Base-by-base conservation (phyloP, 2,797 vertebrate species). In the Phataginus tetradactyla region DNA sequence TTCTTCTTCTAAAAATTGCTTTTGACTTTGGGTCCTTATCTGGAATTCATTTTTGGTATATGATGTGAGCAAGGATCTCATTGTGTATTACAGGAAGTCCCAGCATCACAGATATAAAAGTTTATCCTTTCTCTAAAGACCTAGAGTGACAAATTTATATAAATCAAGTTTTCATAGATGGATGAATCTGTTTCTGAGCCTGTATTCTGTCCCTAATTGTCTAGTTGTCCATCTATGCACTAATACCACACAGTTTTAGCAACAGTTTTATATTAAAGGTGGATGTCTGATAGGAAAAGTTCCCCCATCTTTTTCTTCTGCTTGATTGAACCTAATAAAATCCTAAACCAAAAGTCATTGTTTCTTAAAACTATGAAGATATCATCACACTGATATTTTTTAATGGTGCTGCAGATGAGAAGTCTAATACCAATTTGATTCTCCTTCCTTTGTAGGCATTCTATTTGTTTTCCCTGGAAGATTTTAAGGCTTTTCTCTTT, bases 1-100 rank as follows among this genome's bases (percentile, higher is more conserved):
- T 81, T 90, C 42, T 88, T 71, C 78, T 81, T 39, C 66, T 91
- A 83, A 91, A 84, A 42, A 13, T 83, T 63, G 42, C n/a, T 61
- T 72, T 91, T 53, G 14, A 64, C 29, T 55, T 84, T 84, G 79
- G 42, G 15, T 53, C 49, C 57, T 91, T 83, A 49, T 64, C 23
- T 84, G 57, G 21, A 84, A 84, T 74, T 64, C 59, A 63, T 84
- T 74, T 53, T 84, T 63, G 29, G 14, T 45, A 49, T 64, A 64
- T 84, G 27, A 39, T n/a, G 34, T 42, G 34, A 84, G 45, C 15
- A 91, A 45, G 23, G 10, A 42, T 20, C 27, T 64, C 63, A 55
- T 53, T 39, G 20, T 53, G 20, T 63, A 25, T 63, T 45, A 45
- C 45, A 51, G 23, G 15, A 2, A 23, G n/a, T 20, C 49, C 78